Evolutionary conservation across 37 sponge, comb jelly and placozoan genomes (phyloP).

Genomic region (Haliclona indistincta): DNA sequence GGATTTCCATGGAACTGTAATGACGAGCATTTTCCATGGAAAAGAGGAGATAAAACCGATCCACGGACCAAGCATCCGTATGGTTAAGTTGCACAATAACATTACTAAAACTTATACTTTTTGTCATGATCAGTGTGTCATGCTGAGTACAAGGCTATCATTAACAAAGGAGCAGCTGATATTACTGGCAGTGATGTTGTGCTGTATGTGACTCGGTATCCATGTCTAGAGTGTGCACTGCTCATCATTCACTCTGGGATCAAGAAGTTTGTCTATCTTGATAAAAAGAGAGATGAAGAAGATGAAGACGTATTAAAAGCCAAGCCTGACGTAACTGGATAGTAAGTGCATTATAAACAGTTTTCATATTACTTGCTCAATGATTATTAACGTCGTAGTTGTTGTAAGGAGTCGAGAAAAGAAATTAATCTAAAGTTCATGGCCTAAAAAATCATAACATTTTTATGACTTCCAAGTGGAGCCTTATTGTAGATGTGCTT

Average conservation of each 20-base stretch:
- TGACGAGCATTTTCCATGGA: neutral
- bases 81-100: neutral
- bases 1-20: neutral
- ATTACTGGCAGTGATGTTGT: neutral
- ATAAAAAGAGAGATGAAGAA: neutral
- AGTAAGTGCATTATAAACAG: neutral
- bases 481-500: too few species aligned
- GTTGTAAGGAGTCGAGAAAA: too few species aligned
- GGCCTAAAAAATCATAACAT: too few species aligned
- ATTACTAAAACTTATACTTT: neutral
- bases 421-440: too few species aligned
- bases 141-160: neutral
- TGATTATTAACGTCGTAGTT: too few species aligned
- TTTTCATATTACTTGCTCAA: neutral
- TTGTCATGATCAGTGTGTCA: neutral
- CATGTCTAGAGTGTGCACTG: neutral
- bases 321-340: neutral
- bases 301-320: neutral
- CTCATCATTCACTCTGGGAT: neutral
- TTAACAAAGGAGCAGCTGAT: neutral
- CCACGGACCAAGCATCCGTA: neutral
- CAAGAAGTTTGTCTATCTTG: neutral
- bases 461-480: too few species aligned
- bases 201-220: neutral
- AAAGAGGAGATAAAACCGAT: neutral